Evolutionary conservation across 2,113 vertebrate genomes (phyloP), one percentile per base, ranked within the genome.

Genomic region (Burhinus oedicnemus): DNA sequence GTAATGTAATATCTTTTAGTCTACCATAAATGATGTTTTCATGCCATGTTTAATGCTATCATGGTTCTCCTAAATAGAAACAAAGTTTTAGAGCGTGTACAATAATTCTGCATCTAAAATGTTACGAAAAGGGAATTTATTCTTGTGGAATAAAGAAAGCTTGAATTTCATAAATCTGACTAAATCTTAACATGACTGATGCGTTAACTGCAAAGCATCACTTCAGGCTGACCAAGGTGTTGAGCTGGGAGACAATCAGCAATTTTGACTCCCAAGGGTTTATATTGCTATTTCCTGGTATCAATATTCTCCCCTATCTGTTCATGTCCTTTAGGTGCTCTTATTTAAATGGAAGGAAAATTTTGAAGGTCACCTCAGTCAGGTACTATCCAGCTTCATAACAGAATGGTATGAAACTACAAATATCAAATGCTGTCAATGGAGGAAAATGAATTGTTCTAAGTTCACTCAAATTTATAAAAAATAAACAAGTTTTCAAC

Each of bases 21-120:
- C 78, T 78, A 81, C 57, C 62, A 85, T 84, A 88, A 94, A 91
- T 94, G 27, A 88, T 60, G 25, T 82, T 66, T 86, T 83, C 68
- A 45, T 25, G 60, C 27, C 38, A 44, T 45, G 6, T n/a, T 40
- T 93, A 88, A 69, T 76, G n/a, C 9, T 94, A 40, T 68, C 12
- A 52, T 47, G 8, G 6, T 54, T 93, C 19, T 70, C 42, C 51
- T 74, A 82, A 85, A 91, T 21, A 87, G 58, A 93, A 94, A 90
- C 3, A 1, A n/a, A 54, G 18, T 52, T 95, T 93, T 91, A 74
- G 49, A 96, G 18, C 7, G 79, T 81, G 40, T 77, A 49, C 16
- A 66, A 15, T 23, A 51, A 80, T 57, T 32, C 34, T n/a, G 9
- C n/a, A 68, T 78, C 47, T 85, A 70, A 87, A 94, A 81, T 51